A percentile compares a stretch with the other conserved stretches of the same genome.
Conservation (phyloP, 2,888 invertebrate species). For the Diadegma fenestrale region DNA sequence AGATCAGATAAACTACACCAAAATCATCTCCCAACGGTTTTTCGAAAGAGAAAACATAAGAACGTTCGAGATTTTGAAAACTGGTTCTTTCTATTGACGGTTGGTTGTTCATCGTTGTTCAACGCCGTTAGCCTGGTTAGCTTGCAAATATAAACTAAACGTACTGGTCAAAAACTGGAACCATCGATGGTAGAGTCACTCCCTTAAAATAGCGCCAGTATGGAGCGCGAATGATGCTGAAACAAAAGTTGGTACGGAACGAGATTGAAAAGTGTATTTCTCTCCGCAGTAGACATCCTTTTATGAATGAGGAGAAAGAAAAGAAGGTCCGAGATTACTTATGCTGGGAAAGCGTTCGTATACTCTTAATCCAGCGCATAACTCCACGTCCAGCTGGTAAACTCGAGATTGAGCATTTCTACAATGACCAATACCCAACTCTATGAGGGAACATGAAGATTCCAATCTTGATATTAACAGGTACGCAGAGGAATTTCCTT, state of each 20-base stretch:
- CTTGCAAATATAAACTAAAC: constrained; percentile 16
- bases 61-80: constrained; percentile 65
- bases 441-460: constrained; percentile 40
- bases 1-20: constrained; percentile 58
- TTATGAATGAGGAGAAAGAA: constrained; percentile 19
- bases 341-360: constrained; percentile 73
- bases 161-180: constrained; percentile 1
- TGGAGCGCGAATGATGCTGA: constrained; percentile 27
- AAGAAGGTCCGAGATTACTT: constrained; percentile 47
- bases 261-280: constrained; percentile 5
- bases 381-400: constrained; percentile 77
- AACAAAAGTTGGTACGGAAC: constrained; percentile 32
- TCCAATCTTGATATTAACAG: constrained; percentile 44
- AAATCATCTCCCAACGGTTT: constrained; percentile 20
- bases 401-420: constrained; percentile 34
- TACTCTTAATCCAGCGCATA: constrained; percentile 72
- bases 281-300: constrained; percentile 15
- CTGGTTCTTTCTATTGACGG: constrained; percentile 69
- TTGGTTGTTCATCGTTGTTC: constrained; percentile 31
- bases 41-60: constrained; percentile 8
- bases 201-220: constrained; percentile 15
- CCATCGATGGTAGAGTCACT: constrained; percentile 15
- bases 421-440: constrained; percentile 46
- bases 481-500: constrained; percentile 37
- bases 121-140: constrained; percentile 32